A percentile compares a stretch with the other conserved stretches of the same genome.
Evolutionary conservation across 2,113 vertebrate genomes (phyloP).

Genomic region (Coryphaenoides rupestris): DNA sequence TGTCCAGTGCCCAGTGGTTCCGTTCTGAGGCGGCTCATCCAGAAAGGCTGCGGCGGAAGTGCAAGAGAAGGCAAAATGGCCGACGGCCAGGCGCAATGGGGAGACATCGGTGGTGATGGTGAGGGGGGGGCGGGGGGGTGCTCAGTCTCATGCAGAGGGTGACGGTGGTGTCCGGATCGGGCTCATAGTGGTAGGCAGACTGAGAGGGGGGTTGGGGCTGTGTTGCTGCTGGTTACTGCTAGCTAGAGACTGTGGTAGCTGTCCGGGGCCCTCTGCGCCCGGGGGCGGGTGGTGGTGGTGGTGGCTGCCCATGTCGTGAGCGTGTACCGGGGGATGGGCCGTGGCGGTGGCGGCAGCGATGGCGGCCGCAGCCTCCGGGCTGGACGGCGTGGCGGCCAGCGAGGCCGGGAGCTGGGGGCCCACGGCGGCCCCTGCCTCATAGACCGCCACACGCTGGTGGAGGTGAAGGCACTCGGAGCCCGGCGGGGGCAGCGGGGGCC

Average conservation of each 20-base stretch:
- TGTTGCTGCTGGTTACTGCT: slow-evolving; percentile 37
- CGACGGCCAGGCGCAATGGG: slow-evolving; percentile 26
- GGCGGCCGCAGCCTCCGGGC: too few relatives aligned
- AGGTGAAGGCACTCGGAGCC: background rate
- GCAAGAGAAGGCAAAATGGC: slow-evolving; percentile 62
- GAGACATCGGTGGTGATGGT: background rate
- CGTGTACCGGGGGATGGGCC: slow-evolving; percentile 1
- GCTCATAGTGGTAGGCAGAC: slow-evolving; percentile 67
- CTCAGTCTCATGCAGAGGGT: slow-evolving; percentile 72
- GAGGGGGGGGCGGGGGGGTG: background rate
- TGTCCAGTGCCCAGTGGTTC: slow-evolving; percentile 4
- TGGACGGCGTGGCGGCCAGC: too few relatives aligned
- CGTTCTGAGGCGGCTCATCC: slow-evolving; percentile 24
- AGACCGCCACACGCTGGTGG: slow-evolving; percentile 28
- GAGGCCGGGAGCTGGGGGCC: too few relatives aligned
- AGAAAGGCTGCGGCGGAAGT: slow-evolving; percentile 44
- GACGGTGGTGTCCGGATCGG: slow-evolving; percentile 82
- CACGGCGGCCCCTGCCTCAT: too few relatives aligned
- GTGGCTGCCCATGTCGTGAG: slow-evolving; percentile 21
- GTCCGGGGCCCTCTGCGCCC: slow-evolving; percentile 25
- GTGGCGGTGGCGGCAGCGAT: too few relatives aligned
- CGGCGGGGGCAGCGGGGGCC: background rate
- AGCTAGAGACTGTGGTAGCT: background rate
- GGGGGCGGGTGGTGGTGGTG: background rate
- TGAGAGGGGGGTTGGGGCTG: slow-evolving; percentile 36